Evolutionary conservation across 2,797 vertebrate genomes (phyloP), one percentile per base, ranked within the genome.

Genomic region (Tenualosa thibaudeaui): DNA sequence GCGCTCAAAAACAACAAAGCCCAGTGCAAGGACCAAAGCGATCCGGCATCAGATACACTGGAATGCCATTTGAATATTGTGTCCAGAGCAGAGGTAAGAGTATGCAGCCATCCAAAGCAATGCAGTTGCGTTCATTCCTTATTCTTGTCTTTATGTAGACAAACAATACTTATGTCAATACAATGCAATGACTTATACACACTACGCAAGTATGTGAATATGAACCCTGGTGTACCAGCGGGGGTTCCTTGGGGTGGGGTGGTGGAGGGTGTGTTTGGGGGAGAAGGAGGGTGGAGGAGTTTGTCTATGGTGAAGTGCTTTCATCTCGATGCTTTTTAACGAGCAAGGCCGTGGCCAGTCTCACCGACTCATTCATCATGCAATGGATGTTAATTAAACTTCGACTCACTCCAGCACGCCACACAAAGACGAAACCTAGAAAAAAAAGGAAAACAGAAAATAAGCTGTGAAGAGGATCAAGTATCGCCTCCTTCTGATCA

Each of bases 341-440:
- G n/a, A 62, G 58, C n/a, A 8, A 62, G 58, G 58, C 58, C n/a
- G 7, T 7, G 22, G 58, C 58, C 58, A 62, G 22, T 9, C n/a
- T 62, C 58, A 24, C 58, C 58, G n/a, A n/a, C 58, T 24, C 58
- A 62, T 62, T 62, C 58, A 62, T 62, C 58, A 62, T 62, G n/a
- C 58, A 8, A 24, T 9, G 58, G 58, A 62, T 24, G 58, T 62
- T 62, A 62, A 24, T 62, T 24, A 62, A 24, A 62, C n/a, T 62
- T 0, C 9, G n/a, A 62, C 7, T 62, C 58, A 62, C 22, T 62
- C n/a, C 58, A 24, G 1, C 19, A 56, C 19, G 50, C 50, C 8
- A 3, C 2, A 22, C 54, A 19, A 56, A 56, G 3, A 56, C 4
- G 4, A 56, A 56, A 56, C 13, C 17, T n/a, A 3, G 54, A 17